Conservation (phyloP, 1,140 invertebrate species). For the Epicauta chinensis region DNA sequence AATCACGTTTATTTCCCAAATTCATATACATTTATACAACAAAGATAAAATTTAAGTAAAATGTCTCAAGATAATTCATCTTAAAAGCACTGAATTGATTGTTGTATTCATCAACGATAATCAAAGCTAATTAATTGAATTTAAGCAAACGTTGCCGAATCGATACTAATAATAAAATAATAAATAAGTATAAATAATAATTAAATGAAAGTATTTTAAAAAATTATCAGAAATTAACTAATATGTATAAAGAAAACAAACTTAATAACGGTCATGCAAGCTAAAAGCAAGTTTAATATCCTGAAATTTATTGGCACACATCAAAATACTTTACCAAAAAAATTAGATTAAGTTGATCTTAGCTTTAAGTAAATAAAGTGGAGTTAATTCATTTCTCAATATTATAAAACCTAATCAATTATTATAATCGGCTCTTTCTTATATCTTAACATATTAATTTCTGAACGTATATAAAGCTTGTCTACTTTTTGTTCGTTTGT, state of each 20-base stretch:
- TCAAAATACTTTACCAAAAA: conserved; percentile 31
- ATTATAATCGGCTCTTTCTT: not conserved
- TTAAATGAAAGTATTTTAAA: conserved; percentile 1
- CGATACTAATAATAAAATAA: conserved; percentile 3
- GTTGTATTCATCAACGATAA: too few species aligned
- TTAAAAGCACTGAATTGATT: too few species aligned
- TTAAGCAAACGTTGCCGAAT: conserved; percentile 3
- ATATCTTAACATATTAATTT: not conserved
- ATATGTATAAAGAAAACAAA: conserved; percentile 13
- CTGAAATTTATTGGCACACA: conserved; percentile 20
- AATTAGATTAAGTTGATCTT: conserved; percentile 15
- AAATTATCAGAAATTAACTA: conserved; percentile 3
- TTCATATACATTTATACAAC: too few species aligned
- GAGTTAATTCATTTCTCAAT: too few species aligned
- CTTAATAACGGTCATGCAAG: conserved; percentile 32
- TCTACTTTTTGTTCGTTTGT: not conserved
- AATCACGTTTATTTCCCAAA: too few species aligned
- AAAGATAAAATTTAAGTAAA: too few species aligned
- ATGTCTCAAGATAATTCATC: too few species aligned
- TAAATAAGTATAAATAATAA: conserved; percentile 11
- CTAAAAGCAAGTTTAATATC: conserved; percentile 25
- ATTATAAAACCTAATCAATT: too few species aligned
- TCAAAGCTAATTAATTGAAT: too few species aligned
- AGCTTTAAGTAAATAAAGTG: too few species aligned
- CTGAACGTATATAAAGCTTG: too few species aligned